Percentiles rank a stretch among this genome's conserved stretches.
Conservation (phyloP, 2,797 vertebrate genomes). For the Mallotus villosus region DNA sequence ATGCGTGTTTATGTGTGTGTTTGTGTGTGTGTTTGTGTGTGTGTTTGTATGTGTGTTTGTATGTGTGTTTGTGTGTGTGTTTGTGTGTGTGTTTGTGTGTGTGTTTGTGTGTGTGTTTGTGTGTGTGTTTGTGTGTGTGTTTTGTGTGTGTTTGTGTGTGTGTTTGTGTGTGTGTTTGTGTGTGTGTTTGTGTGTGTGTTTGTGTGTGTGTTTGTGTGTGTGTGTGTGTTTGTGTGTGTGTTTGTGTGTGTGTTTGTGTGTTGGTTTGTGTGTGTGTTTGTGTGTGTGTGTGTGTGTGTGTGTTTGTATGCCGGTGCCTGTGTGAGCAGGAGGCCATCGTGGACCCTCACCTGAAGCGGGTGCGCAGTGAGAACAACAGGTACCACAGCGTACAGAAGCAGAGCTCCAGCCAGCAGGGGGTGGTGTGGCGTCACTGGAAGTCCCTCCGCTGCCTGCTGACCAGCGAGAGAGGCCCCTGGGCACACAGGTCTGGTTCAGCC, state of each 20-base stretch:
- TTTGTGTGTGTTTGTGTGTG: not conserved
- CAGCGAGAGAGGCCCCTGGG: conserved; percentile 88
- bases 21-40: not conserved
- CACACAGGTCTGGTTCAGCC: conserved; percentile 71
- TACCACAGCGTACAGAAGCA: conserved; percentile 82
- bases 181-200: not conserved
- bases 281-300: not conserved
- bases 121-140: not conserved
- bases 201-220: not conserved
- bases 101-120: not conserved
- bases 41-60: too few relatives aligned
- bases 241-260: not conserved
- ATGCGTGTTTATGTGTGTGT: conserved; percentile 3
- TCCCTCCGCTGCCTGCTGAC: conserved; percentile 83
- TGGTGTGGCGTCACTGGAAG: conserved; percentile 87
- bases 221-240: not conserved
- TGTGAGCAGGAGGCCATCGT: conserved; percentile 82
- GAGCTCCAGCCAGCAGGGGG: conserved; percentile 80
- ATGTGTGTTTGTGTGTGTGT: conserved; percentile 9
- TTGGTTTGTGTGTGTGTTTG: not conserved
- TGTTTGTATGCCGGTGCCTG: not conserved
- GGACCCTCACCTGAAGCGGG: conserved; percentile 79
- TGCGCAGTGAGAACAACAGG: conserved; percentile 80
- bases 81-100: not conserved
- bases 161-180: conserved; percentile 4